Conservation (phyloP, 2,888 invertebrate species). For the Heterodera filipjevi region DNA sequence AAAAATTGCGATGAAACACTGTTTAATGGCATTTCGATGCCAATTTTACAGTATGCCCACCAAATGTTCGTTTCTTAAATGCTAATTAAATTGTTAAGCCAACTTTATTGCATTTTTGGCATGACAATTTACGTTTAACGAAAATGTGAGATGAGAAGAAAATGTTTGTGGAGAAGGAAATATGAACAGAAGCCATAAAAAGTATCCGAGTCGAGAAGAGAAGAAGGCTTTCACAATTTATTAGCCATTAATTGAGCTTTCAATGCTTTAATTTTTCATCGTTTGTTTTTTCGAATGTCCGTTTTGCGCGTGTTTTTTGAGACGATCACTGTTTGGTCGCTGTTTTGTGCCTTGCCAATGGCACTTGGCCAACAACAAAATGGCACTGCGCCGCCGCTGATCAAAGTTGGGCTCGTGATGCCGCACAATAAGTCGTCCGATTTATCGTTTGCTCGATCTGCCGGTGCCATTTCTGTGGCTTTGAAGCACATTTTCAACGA, state of each 20-base stretch:
- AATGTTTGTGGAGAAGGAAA: too few species aligned
- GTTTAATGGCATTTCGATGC: too few species aligned
- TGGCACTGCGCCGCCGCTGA: not conserved
- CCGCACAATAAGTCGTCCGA: conserved; percentile 30
- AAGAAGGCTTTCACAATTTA: not conserved
- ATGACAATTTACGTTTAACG: too few species aligned
- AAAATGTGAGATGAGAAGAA: not conserved
- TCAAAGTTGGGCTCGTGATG: conserved; percentile 71
- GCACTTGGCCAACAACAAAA: not conserved
- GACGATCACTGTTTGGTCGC: not conserved
- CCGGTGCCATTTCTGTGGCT: conserved; percentile 49
- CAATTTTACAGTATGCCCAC: too few species aligned
- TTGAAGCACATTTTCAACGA: conserved; percentile 43
- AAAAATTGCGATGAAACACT: too few species aligned
- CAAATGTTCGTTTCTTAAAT: too few species aligned
- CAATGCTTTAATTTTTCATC: not conserved
- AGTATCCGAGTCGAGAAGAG: not conserved
- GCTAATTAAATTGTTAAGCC: too few species aligned
- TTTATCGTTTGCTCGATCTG: conserved; percentile 36
- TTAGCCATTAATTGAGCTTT: not conserved
- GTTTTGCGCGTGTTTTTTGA: not conserved
- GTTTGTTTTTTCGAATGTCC: not conserved
- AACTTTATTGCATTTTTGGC: too few species aligned
- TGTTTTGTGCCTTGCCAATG: not conserved
- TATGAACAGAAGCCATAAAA: not conserved